Evolutionary conservation across 1,140 invertebrate genomes (phyloP).

Genomic region (Latrodectus geometricus): DNA sequence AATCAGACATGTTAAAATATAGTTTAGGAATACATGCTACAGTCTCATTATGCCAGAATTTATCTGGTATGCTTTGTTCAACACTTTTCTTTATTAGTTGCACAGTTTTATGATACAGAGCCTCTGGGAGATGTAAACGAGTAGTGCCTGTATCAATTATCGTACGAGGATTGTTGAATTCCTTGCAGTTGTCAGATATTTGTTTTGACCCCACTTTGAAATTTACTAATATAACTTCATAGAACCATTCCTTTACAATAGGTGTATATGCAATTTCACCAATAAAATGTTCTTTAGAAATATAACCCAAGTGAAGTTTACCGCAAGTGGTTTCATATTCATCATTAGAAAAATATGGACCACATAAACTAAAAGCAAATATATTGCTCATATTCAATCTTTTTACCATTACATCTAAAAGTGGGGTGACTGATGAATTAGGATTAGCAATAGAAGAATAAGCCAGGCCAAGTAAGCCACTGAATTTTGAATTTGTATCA

Average conservation of each 20-base stretch:
- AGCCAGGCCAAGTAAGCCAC: conserved; percentile 72
- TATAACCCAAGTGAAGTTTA: conserved; percentile 40
- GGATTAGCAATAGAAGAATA: conserved; percentile 68
- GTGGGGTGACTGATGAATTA: conserved; percentile 1
- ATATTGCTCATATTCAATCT: conserved; percentile 10
- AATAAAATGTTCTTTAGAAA: not conserved
- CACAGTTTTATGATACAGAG: conserved; percentile 11
- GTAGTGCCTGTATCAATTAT: conserved; percentile 40
- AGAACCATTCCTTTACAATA: conserved; percentile 47
- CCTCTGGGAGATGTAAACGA: conserved; percentile 11
- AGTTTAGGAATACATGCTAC: conserved; percentile 16
- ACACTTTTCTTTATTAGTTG: conserved; percentile 14
- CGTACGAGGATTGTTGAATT: conserved; percentile 32
- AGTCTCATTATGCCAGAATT: conserved; percentile 46
- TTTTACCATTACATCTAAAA: conserved; percentile 35
- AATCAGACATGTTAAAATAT: conserved; percentile 14
- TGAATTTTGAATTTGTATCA: conserved; percentile 70
- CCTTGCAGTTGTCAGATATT: not conserved
- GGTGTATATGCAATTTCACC: conserved; percentile 36
- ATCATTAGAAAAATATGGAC: conserved; percentile 22
- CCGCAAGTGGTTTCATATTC: conserved; percentile 1
- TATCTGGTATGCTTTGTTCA: not conserved
- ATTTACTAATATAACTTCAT: conserved; percentile 46
- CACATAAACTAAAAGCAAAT: conserved; percentile 42
- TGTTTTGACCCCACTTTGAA: conserved; percentile 26